Base-by-base conservation (phyloP, 2,113 vertebrate species). In the Laticauda colubrina region DNA sequence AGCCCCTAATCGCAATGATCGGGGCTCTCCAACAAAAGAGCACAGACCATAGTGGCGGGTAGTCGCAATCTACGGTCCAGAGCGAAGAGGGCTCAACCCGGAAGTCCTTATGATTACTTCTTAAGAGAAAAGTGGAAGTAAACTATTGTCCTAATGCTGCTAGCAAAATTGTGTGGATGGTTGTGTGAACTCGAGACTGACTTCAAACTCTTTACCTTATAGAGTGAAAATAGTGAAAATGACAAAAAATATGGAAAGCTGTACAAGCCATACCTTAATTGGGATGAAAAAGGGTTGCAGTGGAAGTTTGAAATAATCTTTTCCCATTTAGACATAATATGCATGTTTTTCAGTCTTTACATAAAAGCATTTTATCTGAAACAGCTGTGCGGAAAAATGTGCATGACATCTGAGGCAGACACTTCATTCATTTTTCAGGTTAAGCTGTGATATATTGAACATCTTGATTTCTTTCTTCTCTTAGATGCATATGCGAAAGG, bases 401-500 rank as follows among this genome's bases (percentile, higher is more conserved):
- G 59, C 20, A 81, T 86, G 24, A 0, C 59, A n/a, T n/a, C 29
- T 24, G 45, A 11, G 45, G 69, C 43, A 89, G 53, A 43, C 24
- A 9, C 3, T 23, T 48, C 48, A 39, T 88, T 54, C 43, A 57
- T 85, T 54, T 85, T 81, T 81, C 69, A 59, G 8, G 43, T 11
- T 3, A 81, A 18, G 92, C 34, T 86, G 1, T 14, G 24, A 10
- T 39, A 93, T 43, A 59, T 5, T 48, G 39, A 94, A 45, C 7
- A 23, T 81, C 15, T 85, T 48, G 53, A 1, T 94, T 85, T 88
- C 59, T 92, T 26, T 34, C n/a, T 94, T 93, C 87, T 18, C 14
- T 0, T 98, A 99, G 99, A 98, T 85, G 98, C 99, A 43, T 99
- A 98, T 3, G 99, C 98, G 0, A 95, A 97, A 92, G 98, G 98